Evolutionary conservation across 2,797 vertebrate genomes (phyloP), one percentile per base, ranked within the genome.

Genomic region (Takifugu rubripes): DNA sequence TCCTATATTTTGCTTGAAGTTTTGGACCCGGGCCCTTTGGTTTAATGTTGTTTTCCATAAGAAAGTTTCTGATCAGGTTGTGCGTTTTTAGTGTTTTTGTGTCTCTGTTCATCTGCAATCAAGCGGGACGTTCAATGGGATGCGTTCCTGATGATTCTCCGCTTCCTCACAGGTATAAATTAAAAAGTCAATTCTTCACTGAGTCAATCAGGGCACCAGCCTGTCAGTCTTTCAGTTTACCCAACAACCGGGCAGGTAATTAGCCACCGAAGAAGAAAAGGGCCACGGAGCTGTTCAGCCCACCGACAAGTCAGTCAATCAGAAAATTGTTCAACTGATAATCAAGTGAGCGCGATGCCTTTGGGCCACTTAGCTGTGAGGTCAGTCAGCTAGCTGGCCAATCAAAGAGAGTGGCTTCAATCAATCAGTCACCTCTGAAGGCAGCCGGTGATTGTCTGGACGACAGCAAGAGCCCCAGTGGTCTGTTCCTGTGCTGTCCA

Each of bases 51-150:
- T 21, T 21, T 21, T 21, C 21, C 21, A 21, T 21, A 1, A 21
- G 21, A 21, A 21, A 21, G 21, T 21, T 21, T 21, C 21, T 21
- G 21, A 21, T 21, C 21, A 21, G 21, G 21, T 21, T 21, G 21
- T 21, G 21, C 21, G 21, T 21, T 21, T 21, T 21, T 21, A 21
- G 52, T 21, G 3, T 72, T 31, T 58, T 46, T 74, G 63, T 76
- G 56, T 49, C 25, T 27, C 51, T 24, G 49, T 14, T 59, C 5
- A 55, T 87, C 89, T 90, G 87, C 88, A 89, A 89, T 91, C 87
- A 89, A 63, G 64, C 64, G 43, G 66, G 68, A 62, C 54, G 64
- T 64, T 49, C 66, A 64, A 66, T 68, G 73, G 56, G 66, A 59
- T 46, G 56, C 12, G 48, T 52, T 66, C 73, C 75, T 59, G 77